Evolutionary conservation across 23 tunicate species (phyloP).

Genomic region (Halocynthia roretzi): DNA sequence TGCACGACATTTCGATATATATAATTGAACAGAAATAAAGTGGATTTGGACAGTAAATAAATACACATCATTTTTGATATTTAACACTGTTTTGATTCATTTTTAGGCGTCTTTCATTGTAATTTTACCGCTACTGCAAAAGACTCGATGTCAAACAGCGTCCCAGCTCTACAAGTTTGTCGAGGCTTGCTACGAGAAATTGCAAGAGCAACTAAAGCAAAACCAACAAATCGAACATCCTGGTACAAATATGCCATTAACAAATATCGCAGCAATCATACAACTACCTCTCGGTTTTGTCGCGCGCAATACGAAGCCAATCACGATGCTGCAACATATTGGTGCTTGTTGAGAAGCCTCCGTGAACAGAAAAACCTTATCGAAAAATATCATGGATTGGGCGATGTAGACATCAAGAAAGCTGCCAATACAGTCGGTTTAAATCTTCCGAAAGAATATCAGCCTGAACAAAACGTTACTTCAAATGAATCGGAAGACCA

Average conservation of each 20-base stretch:
- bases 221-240: no score
- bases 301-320: slow-evolving; percentile 71
- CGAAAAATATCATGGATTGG: slow-evolving; percentile 31
- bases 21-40: no score
- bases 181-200: slow-evolving; percentile 3
- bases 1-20: no score
- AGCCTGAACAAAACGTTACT: neutral
- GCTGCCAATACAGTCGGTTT: slow-evolving; percentile 88
- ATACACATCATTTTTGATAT: no score
- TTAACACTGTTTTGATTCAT: no score
- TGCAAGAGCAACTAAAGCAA: neutral
- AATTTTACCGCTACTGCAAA: neutral
- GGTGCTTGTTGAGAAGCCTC: slow-evolving; percentile 46
- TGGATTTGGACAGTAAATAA: no score
- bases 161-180: slow-evolving; percentile 11
- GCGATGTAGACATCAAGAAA: slow-evolving; percentile 53
- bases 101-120: no score
- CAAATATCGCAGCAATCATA: slow-evolving; percentile 29
- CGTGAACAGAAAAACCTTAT: slow-evolving; percentile 51
- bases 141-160: neutral
- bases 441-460: slow-evolving; percentile 43
- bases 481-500: no score
- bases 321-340: slow-evolving; percentile 69
- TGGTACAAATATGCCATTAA: neutral
- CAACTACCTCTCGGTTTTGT: slow-evolving; percentile 56